These are phyloP conservation scores for Tauraco erythrolophus DNA, from an alignment of 2,113 vertebrate genomes.

Conservation along the genomic window DNA sequence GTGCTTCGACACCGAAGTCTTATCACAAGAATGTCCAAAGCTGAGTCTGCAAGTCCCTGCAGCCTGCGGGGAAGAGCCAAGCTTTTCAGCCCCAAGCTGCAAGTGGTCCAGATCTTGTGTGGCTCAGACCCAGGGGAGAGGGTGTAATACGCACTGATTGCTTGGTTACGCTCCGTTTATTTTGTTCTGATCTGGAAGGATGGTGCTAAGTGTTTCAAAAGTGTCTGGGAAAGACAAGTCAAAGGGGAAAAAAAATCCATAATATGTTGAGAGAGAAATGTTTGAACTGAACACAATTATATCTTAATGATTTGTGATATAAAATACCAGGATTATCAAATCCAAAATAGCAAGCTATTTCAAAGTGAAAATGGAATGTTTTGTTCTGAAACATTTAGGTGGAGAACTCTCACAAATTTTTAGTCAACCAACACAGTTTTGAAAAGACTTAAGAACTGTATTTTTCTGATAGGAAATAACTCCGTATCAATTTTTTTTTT, in stretches of 20 bases:
- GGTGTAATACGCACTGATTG: background rate
- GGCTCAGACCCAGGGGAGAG: background rate
- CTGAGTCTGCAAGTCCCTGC: background rate
- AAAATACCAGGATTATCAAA: background rate
- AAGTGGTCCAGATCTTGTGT: background rate
- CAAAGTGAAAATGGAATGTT: background rate
- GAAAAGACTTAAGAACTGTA: background rate
- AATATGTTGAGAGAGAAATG: background rate
- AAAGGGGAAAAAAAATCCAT: background rate
- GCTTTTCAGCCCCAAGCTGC: background rate
- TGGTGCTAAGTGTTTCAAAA: background rate
- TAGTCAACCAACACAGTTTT: background rate
- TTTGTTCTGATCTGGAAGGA: background rate
- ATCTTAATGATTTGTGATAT: background rate
- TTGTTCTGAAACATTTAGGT: background rate
- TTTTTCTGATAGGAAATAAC: background rate
- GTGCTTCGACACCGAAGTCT: background rate
- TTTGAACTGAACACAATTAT: too few relatives aligned
- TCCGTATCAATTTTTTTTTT: background rate
- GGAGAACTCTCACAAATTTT: background rate
- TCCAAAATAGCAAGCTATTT: background rate
- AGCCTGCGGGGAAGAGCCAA: conserved; percentile 1
- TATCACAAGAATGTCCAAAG: background rate
- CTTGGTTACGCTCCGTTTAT: background rate
- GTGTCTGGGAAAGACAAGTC: background rate